Conservation (phyloP, 2,797 vertebrate species). For the Triplophysa yarkandensis region DNA sequence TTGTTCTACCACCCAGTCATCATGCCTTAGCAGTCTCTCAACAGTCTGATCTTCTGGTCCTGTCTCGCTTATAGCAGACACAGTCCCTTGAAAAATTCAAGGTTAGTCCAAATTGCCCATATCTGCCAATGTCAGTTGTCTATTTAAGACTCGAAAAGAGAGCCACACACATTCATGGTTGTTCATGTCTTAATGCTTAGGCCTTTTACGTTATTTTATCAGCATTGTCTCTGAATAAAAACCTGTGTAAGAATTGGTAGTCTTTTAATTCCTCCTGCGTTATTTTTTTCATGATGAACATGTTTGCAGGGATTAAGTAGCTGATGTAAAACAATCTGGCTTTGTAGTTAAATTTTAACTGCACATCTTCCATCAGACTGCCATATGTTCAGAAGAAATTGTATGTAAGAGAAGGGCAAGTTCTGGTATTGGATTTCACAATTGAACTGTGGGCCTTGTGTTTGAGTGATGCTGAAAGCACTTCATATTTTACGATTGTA, state of each 20-base stretch:
- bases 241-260: conserved; percentile 58
- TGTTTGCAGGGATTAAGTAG: conserved; percentile 18
- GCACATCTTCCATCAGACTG: conserved; percentile 33
- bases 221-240: conserved; percentile 60
- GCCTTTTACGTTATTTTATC: conserved; percentile 60
- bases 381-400: conserved; percentile 28
- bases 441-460: neutral
- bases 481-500: neutral
- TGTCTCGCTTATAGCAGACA: conserved; percentile 28
- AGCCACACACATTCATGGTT: conserved; percentile 44
- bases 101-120: conserved; percentile 27
- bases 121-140: conserved; percentile 10
- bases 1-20: conserved; percentile 36
- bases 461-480: neutral
- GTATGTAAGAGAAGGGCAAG: neutral
- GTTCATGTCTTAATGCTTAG: conserved; percentile 55
- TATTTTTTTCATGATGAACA: conserved; percentile 19
- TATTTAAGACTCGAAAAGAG: conserved; percentile 26
- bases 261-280: conserved; percentile 53
- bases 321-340: neutral
- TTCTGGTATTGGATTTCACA: neutral
- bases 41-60: conserved; percentile 49
- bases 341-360: neutral
- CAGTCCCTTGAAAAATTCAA: conserved; percentile 24
- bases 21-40: conserved; percentile 62